Percentiles rank a stretch among this genome's conserved stretches.
phyloP scores from a whole-genome alignment of 2,888 invertebrate species.

The Cantharis flavilabris region DNA sequence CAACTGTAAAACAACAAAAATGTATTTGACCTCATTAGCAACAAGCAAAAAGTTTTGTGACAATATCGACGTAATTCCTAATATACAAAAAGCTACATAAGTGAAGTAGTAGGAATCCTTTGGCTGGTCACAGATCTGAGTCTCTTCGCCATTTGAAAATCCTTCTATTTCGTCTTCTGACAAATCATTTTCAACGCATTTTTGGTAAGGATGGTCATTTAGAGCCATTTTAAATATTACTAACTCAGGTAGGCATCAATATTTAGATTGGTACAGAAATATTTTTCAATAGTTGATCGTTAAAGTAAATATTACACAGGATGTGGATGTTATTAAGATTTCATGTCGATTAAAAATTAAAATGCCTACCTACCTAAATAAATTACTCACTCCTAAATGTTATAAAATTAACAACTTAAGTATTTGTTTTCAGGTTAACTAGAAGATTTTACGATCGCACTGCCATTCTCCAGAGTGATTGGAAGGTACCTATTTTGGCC shows the following conservation, averaged over 20 bases:
- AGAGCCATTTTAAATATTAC: not conserved
- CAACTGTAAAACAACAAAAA: conserved; percentile 16
- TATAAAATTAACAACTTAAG: no score
- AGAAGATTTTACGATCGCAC: no score
- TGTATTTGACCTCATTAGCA: conserved; percentile 81
- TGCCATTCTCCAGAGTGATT: no score
- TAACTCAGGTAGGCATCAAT: not conserved
- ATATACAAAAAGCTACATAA: conserved; percentile 83
- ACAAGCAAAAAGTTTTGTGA: conserved; percentile 97
- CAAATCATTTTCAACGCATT: not conserved
- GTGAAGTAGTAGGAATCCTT: conserved; percentile 71
- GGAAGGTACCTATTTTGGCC: no score
- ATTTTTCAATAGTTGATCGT: not conserved
- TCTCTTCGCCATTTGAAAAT: not conserved
- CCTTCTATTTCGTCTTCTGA: not conserved
- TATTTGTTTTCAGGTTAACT: no score
- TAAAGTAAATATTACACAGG: not conserved
- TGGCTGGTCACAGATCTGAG: conserved; percentile 48
- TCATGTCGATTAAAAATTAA: no score
- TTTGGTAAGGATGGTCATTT: not conserved
- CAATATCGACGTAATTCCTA: conserved; percentile 87
- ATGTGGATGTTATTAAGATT: not conserved
- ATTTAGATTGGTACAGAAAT: not conserved
- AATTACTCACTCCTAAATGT: no score
- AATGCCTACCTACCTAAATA: no score